Evolutionary conservation across 2,888 invertebrate species (phyloP).

Genomic region (Hyles lineata): DNA sequence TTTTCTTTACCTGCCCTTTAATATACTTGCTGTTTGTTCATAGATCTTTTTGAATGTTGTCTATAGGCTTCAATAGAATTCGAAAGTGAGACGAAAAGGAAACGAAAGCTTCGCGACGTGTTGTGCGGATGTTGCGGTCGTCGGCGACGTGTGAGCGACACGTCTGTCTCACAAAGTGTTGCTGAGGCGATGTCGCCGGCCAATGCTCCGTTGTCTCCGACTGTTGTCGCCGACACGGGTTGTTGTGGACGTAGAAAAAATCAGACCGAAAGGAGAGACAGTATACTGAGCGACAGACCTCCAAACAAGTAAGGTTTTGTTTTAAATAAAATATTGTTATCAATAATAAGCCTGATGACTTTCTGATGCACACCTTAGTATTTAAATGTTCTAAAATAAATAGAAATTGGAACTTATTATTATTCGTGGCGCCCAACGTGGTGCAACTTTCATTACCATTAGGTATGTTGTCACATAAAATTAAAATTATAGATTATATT

Average conservation of each 20-base stretch:
- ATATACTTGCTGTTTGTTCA: no score
- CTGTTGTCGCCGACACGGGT: slow-evolving; percentile 61
- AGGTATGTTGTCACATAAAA: no score
- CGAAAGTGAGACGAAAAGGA: slow-evolving; percentile 75
- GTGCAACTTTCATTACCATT: not conserved
- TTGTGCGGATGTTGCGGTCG: slow-evolving; percentile 69
- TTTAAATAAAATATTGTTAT: not conserved
- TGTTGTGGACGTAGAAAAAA: slow-evolving; percentile 76
- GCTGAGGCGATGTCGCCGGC: slow-evolving; percentile 45
- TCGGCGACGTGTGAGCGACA: slow-evolving; percentile 55
- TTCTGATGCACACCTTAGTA: not conserved
- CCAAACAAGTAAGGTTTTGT: slow-evolving; percentile 61
- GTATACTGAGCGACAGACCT: slow-evolving; percentile 80
- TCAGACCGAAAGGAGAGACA: slow-evolving; percentile 81
- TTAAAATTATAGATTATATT: no score
- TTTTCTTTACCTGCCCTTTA: no score
- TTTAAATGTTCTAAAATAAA: not conserved
- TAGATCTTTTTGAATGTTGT: not conserved
- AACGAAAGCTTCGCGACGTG: slow-evolving; percentile 78
- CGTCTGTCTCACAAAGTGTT: slow-evolving; percentile 45
- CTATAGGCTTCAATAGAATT: slow-evolving; percentile 71
- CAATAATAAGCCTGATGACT: not conserved
- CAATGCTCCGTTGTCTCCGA: slow-evolving; percentile 48
- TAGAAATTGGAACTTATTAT: no score
- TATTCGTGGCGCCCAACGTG: not conserved